A percentile compares a stretch with the other conserved stretches of the same genome.
Conservation (phyloP, 2,113 vertebrate species). For the Micronisus gabar region DNA sequence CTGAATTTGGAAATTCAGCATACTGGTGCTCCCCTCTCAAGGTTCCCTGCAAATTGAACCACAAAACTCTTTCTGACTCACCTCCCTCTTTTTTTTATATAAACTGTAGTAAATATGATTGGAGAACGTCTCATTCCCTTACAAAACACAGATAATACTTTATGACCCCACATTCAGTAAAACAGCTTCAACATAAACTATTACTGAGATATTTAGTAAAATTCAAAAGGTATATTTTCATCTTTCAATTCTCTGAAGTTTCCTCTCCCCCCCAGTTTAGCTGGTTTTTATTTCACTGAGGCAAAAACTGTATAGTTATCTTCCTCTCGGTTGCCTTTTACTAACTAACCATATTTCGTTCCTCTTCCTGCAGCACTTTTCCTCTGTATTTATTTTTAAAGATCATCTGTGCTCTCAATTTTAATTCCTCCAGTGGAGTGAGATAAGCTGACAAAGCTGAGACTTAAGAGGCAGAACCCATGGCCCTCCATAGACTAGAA, state of each 20-base stretch:
- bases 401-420: not conserved
- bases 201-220: not conserved
- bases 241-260: not conserved
- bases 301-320: not conserved
- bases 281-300: not conserved
- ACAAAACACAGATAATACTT: not conserved
- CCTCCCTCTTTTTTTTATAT: not conserved
- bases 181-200: not conserved
- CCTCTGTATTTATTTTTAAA: not conserved
- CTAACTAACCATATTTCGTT: not conserved
- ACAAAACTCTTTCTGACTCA: conserved; percentile 31
- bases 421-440: not conserved
- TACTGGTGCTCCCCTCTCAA: not conserved
- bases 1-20: conserved; percentile 39
- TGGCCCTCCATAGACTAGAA: not conserved
- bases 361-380: not conserved
- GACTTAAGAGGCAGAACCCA: not conserved
- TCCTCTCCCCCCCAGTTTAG: not conserved
- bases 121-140: not conserved
- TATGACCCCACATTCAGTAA: not conserved
- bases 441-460: not conserved
- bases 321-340: not conserved
- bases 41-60: conserved; percentile 32
- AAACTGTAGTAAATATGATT: not conserved
- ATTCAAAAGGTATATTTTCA: not conserved